phyloP scores from a whole-genome alignment of 2,888 invertebrate genomes.

The Chaetogeoica ovagalla region DNA sequence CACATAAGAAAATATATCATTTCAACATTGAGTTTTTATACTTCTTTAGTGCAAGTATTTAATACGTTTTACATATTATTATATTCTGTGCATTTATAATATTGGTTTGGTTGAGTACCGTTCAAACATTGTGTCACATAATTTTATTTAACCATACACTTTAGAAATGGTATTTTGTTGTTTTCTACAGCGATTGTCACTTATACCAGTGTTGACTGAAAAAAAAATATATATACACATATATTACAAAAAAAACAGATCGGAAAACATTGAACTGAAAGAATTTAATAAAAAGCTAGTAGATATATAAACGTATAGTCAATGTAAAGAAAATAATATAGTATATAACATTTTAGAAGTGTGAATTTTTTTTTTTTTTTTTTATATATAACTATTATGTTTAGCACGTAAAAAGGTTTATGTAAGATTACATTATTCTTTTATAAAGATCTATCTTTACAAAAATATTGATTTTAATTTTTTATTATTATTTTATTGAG shows the following conservation, averaged over 20 bases:
- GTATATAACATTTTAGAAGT: slow-evolving; percentile 19
- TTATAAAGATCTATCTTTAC: slow-evolving; percentile 8
- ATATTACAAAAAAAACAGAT: slow-evolving; percentile 4
- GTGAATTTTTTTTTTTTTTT: background rate
- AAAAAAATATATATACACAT: background rate
- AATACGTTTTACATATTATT: background rate
- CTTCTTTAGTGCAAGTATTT: too few species aligned
- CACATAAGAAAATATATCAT: background rate
- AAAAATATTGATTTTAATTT: slow-evolving; percentile 6
- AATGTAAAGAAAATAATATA: slow-evolving; percentile 25
- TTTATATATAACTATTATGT: slow-evolving; percentile 24
- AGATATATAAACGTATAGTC: background rate
- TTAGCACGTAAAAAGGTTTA: slow-evolving; percentile 6
- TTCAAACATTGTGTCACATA: slow-evolving; percentile 26
- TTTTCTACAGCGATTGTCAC: slow-evolving; percentile 13
- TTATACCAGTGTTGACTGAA: slow-evolving; percentile 17
- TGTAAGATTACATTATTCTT: slow-evolving; percentile 10
- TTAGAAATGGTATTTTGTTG: background rate
- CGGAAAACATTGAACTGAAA: slow-evolving; percentile 4
- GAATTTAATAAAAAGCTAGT: slow-evolving; percentile 42
- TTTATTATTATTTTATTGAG: slow-evolving; percentile 3
- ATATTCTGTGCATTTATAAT: background rate
- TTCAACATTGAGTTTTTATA: background rate
- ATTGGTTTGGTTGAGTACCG: background rate
- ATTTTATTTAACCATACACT: slow-evolving; percentile 7